Percentiles rank a stretch among this genome's conserved stretches.
Conservation (phyloP, 1,140 invertebrate genomes). For the Pollicipes pollicipes region DNA sequence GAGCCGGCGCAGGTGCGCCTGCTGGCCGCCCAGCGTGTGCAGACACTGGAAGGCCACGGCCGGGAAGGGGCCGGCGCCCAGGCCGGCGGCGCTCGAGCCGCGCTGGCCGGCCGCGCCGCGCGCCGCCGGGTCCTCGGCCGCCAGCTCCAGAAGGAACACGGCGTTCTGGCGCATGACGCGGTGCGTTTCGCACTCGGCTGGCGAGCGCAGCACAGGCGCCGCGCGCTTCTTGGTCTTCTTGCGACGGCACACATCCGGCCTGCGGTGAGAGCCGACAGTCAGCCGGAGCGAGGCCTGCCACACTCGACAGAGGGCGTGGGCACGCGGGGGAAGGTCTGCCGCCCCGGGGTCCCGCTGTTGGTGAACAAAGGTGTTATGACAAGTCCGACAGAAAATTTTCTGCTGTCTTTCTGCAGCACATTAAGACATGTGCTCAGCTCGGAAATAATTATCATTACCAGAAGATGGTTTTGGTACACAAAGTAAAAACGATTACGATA, state of each 20-base stretch:
- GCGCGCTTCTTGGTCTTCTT: conserved; percentile 37
- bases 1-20: conserved; percentile 25
- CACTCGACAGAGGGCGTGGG: too few relatives aligned
- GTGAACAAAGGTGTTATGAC: too few relatives aligned
- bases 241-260: conserved; percentile 69
- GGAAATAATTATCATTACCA: too few relatives aligned
- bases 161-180: conserved; percentile 79
- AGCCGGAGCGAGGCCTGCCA: too few relatives aligned
- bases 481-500: too few relatives aligned
- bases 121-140: conserved; percentile 37
- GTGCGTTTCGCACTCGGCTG: conserved; percentile 40
- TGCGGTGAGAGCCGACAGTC: neutral
- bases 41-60: conserved; percentile 51
- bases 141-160: conserved; percentile 76
- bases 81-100: too few relatives aligned
- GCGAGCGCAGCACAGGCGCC: conserved; percentile 47
- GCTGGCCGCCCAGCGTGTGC: conserved; percentile 40
- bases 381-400: too few relatives aligned
- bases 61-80: neutral
- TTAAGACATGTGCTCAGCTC: too few relatives aligned
- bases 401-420: too few relatives aligned
- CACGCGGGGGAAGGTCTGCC: too few relatives aligned
- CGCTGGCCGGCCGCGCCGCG: neutral
- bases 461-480: too few relatives aligned
- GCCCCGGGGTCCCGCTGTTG: too few relatives aligned